Evolutionary conservation across 2,113 vertebrate species (phyloP).

Genomic region (Rhagologus leucostigma): DNA sequence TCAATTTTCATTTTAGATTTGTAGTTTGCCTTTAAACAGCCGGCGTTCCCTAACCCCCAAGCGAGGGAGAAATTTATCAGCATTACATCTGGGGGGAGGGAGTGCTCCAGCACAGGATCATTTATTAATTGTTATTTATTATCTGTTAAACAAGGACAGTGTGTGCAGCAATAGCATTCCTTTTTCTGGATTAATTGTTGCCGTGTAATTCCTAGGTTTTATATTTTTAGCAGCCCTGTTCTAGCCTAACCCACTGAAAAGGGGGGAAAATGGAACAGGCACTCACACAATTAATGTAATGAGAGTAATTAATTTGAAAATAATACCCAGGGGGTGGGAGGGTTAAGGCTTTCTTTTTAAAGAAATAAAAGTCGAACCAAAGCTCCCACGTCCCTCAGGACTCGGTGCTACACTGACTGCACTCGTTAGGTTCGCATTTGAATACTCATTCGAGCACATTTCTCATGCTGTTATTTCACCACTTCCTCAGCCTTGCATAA

Average conservation of each 20-base stretch:
- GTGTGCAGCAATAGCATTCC: conserved; percentile 34
- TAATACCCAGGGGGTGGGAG: conserved; percentile 55
- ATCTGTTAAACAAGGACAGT: conserved; percentile 65
- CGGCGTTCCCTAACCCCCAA: conserved; percentile 25
- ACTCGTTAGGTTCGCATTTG: conserved; percentile 64
- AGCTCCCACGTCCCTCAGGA: conserved; percentile 62
- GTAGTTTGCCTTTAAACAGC: conserved; percentile 64
- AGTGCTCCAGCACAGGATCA: conserved; percentile 30
- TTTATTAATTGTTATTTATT: conserved; percentile 75
- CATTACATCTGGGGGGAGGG: conserved; percentile 55
- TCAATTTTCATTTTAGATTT: conserved; percentile 65
- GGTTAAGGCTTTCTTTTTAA: conserved; percentile 27
- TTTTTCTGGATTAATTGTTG: conserved; percentile 66
- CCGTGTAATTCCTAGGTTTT: conserved; percentile 34
- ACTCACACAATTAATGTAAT: conserved; percentile 53
- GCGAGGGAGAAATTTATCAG: conserved; percentile 57
- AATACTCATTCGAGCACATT: conserved; percentile 67
- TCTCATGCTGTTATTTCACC: conserved; percentile 63
- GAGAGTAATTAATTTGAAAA: conserved; percentile 68
- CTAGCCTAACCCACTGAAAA: conserved; percentile 25
- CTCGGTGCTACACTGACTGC: conserved; percentile 56
- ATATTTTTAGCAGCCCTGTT: conserved; percentile 64
- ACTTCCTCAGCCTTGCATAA: conserved; percentile 63
- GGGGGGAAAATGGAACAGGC: conserved; percentile 35
- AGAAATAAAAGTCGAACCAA: conserved; percentile 53